Conservation (phyloP, 30 jellyfish, hydroid and myxozoan genomes). For the Catostylus mosaicus region DNA sequence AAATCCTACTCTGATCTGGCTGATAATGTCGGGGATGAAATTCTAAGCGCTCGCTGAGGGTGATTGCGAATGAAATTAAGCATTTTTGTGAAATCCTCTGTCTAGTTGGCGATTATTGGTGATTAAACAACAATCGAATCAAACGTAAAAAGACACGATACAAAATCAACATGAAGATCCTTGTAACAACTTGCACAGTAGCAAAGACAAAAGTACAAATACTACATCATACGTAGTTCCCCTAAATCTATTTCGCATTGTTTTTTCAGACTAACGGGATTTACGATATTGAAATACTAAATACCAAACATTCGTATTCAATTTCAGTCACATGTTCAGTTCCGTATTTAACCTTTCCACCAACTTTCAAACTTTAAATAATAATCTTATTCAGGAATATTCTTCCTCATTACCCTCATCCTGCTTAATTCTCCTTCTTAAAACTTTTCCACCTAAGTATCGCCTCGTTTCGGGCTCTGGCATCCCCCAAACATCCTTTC, state of each 20-base stretch:
- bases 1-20: neutral
- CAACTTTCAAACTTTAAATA: neutral
- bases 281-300: neutral
- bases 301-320: neutral
- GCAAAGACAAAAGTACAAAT: slow-evolving; percentile 24
- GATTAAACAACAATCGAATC: slow-evolving; percentile 27
- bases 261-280: neutral
- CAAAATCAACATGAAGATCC: slow-evolving; percentile 7
- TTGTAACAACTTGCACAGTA: slow-evolving; percentile 38
- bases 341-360: neutral
- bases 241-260: neutral
- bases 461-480: too few relatives aligned
- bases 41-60: neutral
- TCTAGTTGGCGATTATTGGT: slow-evolving; percentile 1
- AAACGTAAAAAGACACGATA: neutral
- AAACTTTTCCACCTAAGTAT: too few relatives aligned
- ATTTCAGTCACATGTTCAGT: neutral
- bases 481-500: too few relatives aligned
- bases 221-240: too few relatives aligned
- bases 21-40: neutral
- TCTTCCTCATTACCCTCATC: too few relatives aligned
- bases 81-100: neutral
- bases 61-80: neutral
- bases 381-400: too few relatives aligned
- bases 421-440: too few relatives aligned